A percentile compares a stretch with the other conserved stretches of the same genome.
phyloP scores from a whole-genome alignment of 2,797 vertebrate genomes.

The Tamandua tetradactyla region DNA sequence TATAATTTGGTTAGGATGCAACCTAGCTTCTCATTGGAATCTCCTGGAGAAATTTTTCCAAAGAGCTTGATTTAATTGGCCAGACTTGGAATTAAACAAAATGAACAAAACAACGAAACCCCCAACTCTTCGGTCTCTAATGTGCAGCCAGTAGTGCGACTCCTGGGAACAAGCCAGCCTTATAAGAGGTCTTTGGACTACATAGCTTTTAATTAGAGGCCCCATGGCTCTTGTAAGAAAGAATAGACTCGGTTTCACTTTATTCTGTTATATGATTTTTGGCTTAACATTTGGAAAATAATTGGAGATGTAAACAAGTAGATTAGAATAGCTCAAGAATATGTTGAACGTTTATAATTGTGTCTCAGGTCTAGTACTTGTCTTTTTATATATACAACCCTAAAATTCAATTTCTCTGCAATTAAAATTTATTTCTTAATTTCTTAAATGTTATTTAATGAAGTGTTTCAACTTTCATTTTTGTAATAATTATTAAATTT shows the following conservation, averaged over 20 bases:
- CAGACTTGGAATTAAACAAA: constrained; percentile 9
- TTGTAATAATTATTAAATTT: constrained; percentile 23
- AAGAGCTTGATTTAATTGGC: constrained; percentile 35
- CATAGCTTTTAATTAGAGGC: background rate
- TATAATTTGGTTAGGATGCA: background rate
- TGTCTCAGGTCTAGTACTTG: background rate
- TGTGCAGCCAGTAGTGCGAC: background rate
- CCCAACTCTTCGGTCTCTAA: constrained; percentile 9
- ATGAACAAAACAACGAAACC: background rate
- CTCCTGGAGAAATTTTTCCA: background rate
- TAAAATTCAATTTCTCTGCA: background rate
- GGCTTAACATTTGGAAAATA: constrained; percentile 40
- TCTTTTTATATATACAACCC: background rate
- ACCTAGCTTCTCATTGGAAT: background rate
- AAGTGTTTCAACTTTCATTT: background rate
- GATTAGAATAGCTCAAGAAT: background rate
- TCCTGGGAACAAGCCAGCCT: background rate
- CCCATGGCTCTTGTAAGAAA: background rate
- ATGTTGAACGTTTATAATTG: background rate
- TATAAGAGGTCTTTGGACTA: background rate
- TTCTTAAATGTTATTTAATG: constrained; percentile 38
- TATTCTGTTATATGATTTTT: background rate
- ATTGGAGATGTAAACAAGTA: background rate
- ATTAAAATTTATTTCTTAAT: constrained; percentile 7
- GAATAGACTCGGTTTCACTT: background rate